These are phyloP conservation scores for Tillus elongatus DNA, from an alignment of 2,888 invertebrate species.

Conservation along the genomic window DNA sequence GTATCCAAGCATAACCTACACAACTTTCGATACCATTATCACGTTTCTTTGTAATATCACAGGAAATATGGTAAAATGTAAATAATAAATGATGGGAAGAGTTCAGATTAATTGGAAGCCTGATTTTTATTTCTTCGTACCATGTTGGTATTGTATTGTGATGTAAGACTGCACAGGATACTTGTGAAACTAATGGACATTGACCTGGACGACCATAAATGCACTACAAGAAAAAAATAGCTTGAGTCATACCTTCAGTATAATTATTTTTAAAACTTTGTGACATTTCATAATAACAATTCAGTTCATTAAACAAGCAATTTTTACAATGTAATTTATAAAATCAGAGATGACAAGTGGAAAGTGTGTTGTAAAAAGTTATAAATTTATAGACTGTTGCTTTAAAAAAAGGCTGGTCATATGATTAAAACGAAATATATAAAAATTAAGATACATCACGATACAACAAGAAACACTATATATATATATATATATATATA, in stretches of 20 bases:
- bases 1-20: conserved; percentile 92
- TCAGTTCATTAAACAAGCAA: too few species aligned
- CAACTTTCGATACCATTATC: conserved; percentile 70
- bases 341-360: too few species aligned
- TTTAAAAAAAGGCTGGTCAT: too few species aligned
- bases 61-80: conserved; percentile 92
- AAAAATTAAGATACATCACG: too few species aligned
- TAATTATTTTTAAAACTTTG: conserved; percentile 6
- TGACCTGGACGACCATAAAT: conserved; percentile 66
- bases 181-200: conserved; percentile 54
- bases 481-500: too few species aligned
- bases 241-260: too few species aligned
- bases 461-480: too few species aligned
- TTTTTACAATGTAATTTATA: too few species aligned
- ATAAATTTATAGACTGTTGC: too few species aligned
- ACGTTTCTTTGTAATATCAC: conserved; percentile 70
- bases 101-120: conserved; percentile 76
- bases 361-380: too few species aligned
- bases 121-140: conserved; percentile 90
- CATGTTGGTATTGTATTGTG: conserved; percentile 84
- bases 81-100: conserved; percentile 86
- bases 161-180: conserved; percentile 74
- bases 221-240: conserved; percentile 44
- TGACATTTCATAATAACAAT: too few species aligned
- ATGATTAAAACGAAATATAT: too few species aligned